Evolutionary conservation across 2,113 vertebrate genomes (phyloP), one percentile per base, ranked within the genome.

Genomic region (Rhynchomys soricoides): DNA sequence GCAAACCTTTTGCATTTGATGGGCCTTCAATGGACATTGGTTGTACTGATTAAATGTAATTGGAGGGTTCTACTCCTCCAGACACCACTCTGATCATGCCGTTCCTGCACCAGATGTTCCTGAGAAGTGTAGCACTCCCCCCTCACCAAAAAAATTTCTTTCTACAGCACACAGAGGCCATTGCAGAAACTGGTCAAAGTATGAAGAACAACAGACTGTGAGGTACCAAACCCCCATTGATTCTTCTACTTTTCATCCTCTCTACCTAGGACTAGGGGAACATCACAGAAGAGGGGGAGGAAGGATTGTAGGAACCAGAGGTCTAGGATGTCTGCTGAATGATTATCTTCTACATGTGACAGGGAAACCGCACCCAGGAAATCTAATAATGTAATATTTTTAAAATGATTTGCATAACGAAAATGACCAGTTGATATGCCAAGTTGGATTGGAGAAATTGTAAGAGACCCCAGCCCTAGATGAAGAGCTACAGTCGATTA

Each of bases 1-100:
- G 52, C 86, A 91, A 81, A 52, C 11, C 26, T 37, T 59, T 97
- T 93, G 48, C 9, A 85, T 70, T 79, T 90, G 88, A 13, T 83
- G 43, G 62, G 7, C 55, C 74, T 40, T 79, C 45, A 89, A 34
- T 13, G 59, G 77, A 70, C 50, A 88, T 71, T 55, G 87, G 64
- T 88, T 91, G n/a, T 29, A 55, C 62, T 86, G 66, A 40, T 93
- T 94, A 95, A 96, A 45, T 89, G 37, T 62, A n/a, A 75, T 31
- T 29, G 16, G 2, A 7, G n/a, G 81, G 15, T 7, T 83, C 55
- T 8, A 43, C 24, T 83, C 55, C 55, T 7, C 22, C 7, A 83
- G 13, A 7, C 2, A 5, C n/a, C 29, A n/a, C n/a, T 62, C 24
- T 83, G 57, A 15, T 43, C 57, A 43, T 62, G 79, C 21, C 57